Evolutionary conservation across 37 sponge, comb jelly and placozoan species (phyloP), one percentile per base, ranked within the genome.

Genomic region (Beroe forskalii): DNA sequence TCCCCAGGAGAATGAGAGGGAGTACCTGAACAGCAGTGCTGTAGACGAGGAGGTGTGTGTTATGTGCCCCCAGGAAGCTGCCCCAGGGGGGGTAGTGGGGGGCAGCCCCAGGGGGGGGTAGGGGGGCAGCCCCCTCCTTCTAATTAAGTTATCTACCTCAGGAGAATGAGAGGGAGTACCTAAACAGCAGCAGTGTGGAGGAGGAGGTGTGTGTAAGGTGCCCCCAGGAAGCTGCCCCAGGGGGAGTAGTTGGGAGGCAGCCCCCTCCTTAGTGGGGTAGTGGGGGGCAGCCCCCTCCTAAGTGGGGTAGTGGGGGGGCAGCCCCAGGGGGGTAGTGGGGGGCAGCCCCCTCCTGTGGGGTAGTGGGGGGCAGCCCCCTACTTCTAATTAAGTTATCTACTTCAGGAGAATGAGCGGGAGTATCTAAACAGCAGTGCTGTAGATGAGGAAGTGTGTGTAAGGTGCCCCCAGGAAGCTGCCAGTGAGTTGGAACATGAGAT

Each of bases 401-500:
- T 22, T n/a, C 66, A 64, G 66, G 66, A 64, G 31, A 64, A 64
- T 64, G 66, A 64, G 66, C 4, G 17, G 25, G 25, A 6, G 30
- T 64, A 64, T 23, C 66, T 64, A 23, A 64, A 64, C 66, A 64
- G 66, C 66, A 64, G 66, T 64, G 66, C 25, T 6, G 66, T 27
- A 4, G 66, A 64, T 64, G 66, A 64, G 30, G 25, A 23, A 22
- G 6, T 64, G 4, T 27, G 31, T 30, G 31, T 64, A 8, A 8
- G 66, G 17, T 64, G 66, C 17, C 66, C 66, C 6, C 20, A 64
- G 25, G 4, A 27, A 22, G 66, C 17, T 27, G 66, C 66, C 31
- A 64, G 66, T 27, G 66, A 64, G 25, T n/a, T 64, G 66, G 66
- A 64, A 64, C 66, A 64, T 64, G 30, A 64, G 66, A 64, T 64